Percentiles rank a stretch among this genome's conserved stretches.
Conservation (phyloP, 2,888 invertebrate genomes). For the Stenurella melanura region DNA sequence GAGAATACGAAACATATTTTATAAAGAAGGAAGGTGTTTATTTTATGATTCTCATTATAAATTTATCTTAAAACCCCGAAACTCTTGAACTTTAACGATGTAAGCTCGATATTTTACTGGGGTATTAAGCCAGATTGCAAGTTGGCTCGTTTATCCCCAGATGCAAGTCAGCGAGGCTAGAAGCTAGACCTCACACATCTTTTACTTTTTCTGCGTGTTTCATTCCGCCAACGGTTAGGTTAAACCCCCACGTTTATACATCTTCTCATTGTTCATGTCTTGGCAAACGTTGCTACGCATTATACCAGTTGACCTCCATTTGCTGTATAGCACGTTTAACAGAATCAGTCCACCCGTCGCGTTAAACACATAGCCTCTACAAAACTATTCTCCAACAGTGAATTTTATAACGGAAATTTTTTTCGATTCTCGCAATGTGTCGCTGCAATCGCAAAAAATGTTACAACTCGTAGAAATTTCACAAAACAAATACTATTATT, state of each 20-base stretch:
- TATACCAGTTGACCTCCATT: too few relatives aligned
- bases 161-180: constrained; percentile 50
- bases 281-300: too few relatives aligned
- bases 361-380: too few relatives aligned
- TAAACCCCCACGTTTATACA: neutral
- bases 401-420: too few relatives aligned
- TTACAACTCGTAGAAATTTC: too few relatives aligned
- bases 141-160: constrained; percentile 58
- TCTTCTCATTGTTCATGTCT: too few relatives aligned
- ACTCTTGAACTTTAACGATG: constrained; percentile 65
- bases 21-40: constrained; percentile 57
- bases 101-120: constrained; percentile 62
- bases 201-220: constrained; percentile 24
- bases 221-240: constrained; percentile 30
- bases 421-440: too few relatives aligned
- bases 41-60: constrained; percentile 56
- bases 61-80: constrained; percentile 54
- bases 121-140: constrained; percentile 62
- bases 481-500: too few relatives aligned
- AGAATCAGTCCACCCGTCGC: too few relatives aligned
- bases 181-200: constrained; percentile 41
- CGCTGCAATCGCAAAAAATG: too few relatives aligned
- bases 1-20: constrained; percentile 29
- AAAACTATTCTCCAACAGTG: too few relatives aligned
- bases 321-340: too few relatives aligned